Evolutionary conservation across 2,888 invertebrate species (phyloP).

Genomic region (Meiosimyza platycephala): DNA sequence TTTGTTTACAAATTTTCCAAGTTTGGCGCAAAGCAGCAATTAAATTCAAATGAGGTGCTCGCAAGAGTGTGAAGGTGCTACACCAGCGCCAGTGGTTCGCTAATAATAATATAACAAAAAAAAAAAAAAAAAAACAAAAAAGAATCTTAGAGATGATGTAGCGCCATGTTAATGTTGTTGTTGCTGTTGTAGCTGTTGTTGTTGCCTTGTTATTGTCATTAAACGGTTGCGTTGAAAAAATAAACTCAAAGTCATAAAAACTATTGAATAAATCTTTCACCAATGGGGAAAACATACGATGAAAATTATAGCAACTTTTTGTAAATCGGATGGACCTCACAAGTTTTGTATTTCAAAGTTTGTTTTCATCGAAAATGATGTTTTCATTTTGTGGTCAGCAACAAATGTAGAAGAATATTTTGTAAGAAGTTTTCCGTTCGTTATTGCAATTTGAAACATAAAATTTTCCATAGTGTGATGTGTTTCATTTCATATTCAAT

Average conservation of each 20-base stretch:
- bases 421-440: not conserved
- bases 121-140: not conserved
- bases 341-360: not conserved
- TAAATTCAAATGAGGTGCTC: slow-evolving; percentile 24
- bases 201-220: slow-evolving; percentile 18
- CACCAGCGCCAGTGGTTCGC: slow-evolving; percentile 8
- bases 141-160: not conserved
- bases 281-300: no score
- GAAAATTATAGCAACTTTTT: no score
- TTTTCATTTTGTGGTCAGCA: slow-evolving; percentile 30
- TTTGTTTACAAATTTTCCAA: slow-evolving; percentile 12
- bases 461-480: no score
- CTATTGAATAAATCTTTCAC: no score
- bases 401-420: slow-evolving; percentile 17
- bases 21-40: not conserved
- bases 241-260: slow-evolving; percentile 9
- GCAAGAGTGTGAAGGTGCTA: slow-evolving; percentile 29
- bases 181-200: not conserved
- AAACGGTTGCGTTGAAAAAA: slow-evolving; percentile 32
- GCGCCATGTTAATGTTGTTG: not conserved
- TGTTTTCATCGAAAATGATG: slow-evolving; percentile 17
- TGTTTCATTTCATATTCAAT: no score
- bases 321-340: slow-evolving; percentile 27
- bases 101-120: slow-evolving; percentile 8
- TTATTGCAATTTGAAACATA: no score